Base-by-base conservation (phyloP, 2,113 vertebrate genomes). In the Tor tambroides region DNA sequence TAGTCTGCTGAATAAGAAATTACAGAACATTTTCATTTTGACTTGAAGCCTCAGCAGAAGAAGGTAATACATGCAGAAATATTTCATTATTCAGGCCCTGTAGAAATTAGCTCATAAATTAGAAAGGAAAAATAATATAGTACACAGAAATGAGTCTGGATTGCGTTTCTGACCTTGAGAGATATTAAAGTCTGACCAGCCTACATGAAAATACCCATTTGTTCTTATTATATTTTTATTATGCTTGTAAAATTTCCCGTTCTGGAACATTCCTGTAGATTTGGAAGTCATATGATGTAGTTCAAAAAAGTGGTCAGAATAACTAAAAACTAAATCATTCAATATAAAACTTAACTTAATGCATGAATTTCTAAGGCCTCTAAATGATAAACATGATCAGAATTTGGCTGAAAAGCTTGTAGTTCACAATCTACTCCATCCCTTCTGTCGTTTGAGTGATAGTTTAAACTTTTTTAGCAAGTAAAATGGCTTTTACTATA, bases 1-100 rank as follows among this genome's bases (percentile, higher is more conserved):
- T 59, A 63, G 67, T 85, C 78, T 59, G 56, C 77, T 51, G 83
- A 81, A 75, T 59, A 75, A 81, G 83, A 88, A 72, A 83, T 61
- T 77, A 59, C 74, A 86, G 72, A 54, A 69, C 41, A 80, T 87
- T 84, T 80, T 80, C 30, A 87, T 82, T 87, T 89, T 87, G 77
- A 74, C 63, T 51, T 85, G 56, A 85, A 87, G 43, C 43, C 81
- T 61, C 63, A 46, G 51, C 80, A 81, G 80, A 87, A 38, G n/a
- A 23, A 83, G 30, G n/a, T 75, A 88, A 84, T 90, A 88, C 87
- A 88, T 69, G 78, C 72, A 46, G 82, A 90, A 92, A 89, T 85
- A 89, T 93, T 91, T 90, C 83, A 91, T 93, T 92, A 93, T 91
- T 77, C 86, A 69, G 43, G 85, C 85, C 78, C 87, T 80, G 79